These are phyloP conservation scores for Empis livida DNA, from an alignment of 2,888 invertebrate species.

Conservation along the genomic window DNA sequence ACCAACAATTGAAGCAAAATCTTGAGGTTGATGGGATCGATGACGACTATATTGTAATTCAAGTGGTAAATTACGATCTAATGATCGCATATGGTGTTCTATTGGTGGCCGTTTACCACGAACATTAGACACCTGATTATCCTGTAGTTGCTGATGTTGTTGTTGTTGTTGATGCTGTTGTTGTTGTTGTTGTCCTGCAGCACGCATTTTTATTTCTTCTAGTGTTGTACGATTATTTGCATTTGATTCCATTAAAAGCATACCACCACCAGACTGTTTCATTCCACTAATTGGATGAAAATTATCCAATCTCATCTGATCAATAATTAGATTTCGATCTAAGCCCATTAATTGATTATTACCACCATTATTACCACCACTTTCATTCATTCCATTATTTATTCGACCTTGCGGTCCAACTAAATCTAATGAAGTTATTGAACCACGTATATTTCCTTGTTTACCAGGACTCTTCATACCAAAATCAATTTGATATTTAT, in stretches of 20 bases:
- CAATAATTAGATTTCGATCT: slow-evolving; percentile 30
- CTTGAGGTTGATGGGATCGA: slow-evolving; percentile 21
- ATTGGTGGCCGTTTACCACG: slow-evolving; percentile 28
- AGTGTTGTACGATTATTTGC: slow-evolving; percentile 13
- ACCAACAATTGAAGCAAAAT: slow-evolving; percentile 11
- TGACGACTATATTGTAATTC: slow-evolving; percentile 36
- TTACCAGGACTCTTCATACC: not conserved
- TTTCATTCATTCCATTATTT: not conserved
- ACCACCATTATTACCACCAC: not conserved
- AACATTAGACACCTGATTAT: slow-evolving; percentile 23
- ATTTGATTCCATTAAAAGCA: slow-evolving; percentile 16
- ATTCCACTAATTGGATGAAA: slow-evolving; percentile 2
- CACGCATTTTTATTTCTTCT: slow-evolving; percentile 13
- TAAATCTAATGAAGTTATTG: not conserved
- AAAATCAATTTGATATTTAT: not conserved
- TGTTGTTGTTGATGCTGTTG: not conserved
- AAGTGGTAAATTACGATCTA: slow-evolving; percentile 34
- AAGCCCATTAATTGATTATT: slow-evolving; percentile 14
- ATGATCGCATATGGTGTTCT: slow-evolving; percentile 36
- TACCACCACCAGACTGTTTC: slow-evolving; percentile 5
- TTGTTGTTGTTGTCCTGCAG: slow-evolving; percentile 2
- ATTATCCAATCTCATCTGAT: slow-evolving; percentile 18
- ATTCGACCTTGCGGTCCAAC: not conserved
- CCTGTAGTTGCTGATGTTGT: slow-evolving; percentile 13
- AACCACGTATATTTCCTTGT: not conserved